Conservation (phyloP, 1,140 invertebrate genomes). For the Melitaea cinxia region DNA sequence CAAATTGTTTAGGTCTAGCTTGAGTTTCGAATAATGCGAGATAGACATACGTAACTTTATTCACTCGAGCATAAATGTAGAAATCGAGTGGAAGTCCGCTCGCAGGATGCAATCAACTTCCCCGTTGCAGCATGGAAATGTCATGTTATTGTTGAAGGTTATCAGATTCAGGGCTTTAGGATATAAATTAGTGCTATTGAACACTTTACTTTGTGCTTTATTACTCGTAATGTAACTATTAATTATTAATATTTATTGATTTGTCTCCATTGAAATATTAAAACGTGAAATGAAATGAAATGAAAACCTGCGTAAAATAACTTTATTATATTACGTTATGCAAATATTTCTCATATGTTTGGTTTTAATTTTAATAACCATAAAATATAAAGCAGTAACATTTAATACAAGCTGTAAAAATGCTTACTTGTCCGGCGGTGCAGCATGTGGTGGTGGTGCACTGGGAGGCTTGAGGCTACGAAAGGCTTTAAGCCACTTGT, state of each 20-base stretch:
- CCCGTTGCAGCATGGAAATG: slow-evolving; percentile 23
- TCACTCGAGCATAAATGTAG: slow-evolving; percentile 17
- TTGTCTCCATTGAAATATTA: slow-evolving; percentile 23
- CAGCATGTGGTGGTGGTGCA: slow-evolving; percentile 82
- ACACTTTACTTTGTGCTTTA: neutral
- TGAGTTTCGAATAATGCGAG: neutral
- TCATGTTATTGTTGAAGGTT: slow-evolving; percentile 5
- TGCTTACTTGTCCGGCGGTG: slow-evolving; percentile 81
- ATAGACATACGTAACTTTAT: slow-evolving; percentile 2
- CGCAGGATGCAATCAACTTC: slow-evolving; percentile 36
- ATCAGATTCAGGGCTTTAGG: neutral
- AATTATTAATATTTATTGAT: slow-evolving; percentile 11
- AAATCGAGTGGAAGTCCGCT: slow-evolving; percentile 25
- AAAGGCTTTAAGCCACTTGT: slow-evolving; percentile 98
- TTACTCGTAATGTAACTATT: neutral
- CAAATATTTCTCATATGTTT: no score
- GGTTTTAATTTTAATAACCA: no score
- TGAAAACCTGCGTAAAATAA: slow-evolving; percentile 14
- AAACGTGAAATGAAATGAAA: slow-evolving; percentile 24
- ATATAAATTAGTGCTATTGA: no score
- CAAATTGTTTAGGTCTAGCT: no score
- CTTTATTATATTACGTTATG: neutral
- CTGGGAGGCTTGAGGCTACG: slow-evolving; percentile 94
- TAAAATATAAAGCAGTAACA: no score
- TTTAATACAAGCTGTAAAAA: neutral